Evolutionary conservation across 2,888 invertebrate genomes (phyloP), one percentile per base, ranked within the genome.

Genomic region (Ichneumon xanthorius): DNA sequence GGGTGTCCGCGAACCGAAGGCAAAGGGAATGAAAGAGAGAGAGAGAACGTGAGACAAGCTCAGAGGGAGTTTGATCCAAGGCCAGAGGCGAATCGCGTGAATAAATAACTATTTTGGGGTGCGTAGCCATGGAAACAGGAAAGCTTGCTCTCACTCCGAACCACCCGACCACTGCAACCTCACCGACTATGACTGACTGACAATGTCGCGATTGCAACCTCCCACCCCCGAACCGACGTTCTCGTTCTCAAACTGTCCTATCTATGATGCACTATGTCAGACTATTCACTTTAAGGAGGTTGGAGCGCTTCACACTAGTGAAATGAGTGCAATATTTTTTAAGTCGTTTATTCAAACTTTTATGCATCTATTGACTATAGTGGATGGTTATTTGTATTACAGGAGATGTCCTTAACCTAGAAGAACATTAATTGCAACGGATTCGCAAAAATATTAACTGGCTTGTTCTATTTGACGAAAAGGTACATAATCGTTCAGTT

Each of bases 81-180:
- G 88, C 89, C 89, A 89, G 89, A 91, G 91, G 90, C 90, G 90
- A 91, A 89, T 90, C 89, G 90, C 90, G 91, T 92, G 91, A 92
- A 92, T 92, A 92, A 92, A 91, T 92, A 92, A 92, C 91, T 91
- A 91, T 92, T 91, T 90, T 88, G 88, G 90, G 90, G 89, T 88
- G 89, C 87, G 91, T 92, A 87, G 86, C 90, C 90, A 91, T 91
- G 90, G 88, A 88, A 87, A 92, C 92, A 82, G 84, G 84, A 88
- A 33, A 89, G 89, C 86, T 33, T 71, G 68, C 70, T 67, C 48
- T 80, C 68, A 71, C 71, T 82, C 75, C 81, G 58, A 76, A 19
- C 78, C 67, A 40, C 30, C 48, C 61, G 50, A 73, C 53, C 79
- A 48, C 53, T 53, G 72, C 67, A 80, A 82, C 84, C 87, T 89